A percentile compares a stretch with the other conserved stretches of the same genome.
These are phyloP conservation scores for Pseudolaguvia tuberculata DNA, from an alignment of 2,113 vertebrate genomes.

Conservation along the genomic window DNA sequence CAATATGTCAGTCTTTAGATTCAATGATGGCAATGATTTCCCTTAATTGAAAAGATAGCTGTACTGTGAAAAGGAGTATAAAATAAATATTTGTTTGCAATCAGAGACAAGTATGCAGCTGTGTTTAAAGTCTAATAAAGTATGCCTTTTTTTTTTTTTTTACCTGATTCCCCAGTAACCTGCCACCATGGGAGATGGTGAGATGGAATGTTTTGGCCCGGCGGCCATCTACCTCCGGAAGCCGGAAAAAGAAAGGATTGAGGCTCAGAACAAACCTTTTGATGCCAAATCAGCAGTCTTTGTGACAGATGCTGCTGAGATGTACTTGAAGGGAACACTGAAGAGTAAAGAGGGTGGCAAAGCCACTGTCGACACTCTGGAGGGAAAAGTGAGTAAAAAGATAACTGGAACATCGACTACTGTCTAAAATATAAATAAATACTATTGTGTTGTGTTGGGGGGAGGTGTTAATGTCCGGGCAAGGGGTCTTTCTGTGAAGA, in stretches of 20 bases:
- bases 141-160: slow-evolving; percentile 18
- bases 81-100: not conserved
- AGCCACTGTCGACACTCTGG: slow-evolving; percentile 68
- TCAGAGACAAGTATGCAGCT: not conserved
- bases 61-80: not conserved
- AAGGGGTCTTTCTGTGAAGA: too few species aligned
- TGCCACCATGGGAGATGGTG: slow-evolving; percentile 70
- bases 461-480: too few species aligned
- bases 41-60: not conserved
- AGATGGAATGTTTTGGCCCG: slow-evolving; percentile 78
- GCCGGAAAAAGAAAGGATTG: slow-evolving; percentile 77
- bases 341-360: slow-evolving; percentile 76
- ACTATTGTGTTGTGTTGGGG: not conserved
- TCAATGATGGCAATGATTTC: not conserved
- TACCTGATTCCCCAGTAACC: slow-evolving; percentile 50
- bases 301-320: slow-evolving; percentile 65
- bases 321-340: slow-evolving; percentile 74
- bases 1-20: too few species aligned
- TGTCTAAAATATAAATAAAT: not conserved
- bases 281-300: slow-evolving; percentile 80
- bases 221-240: slow-evolving; percentile 81
- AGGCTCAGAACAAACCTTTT: slow-evolving; percentile 76
- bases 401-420: not conserved
- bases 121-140: not conserved
- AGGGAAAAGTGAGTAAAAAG: slow-evolving; percentile 62